Base-by-base conservation (phyloP, 1,140 invertebrate genomes). In the Macrocentrus cingulum region DNA sequence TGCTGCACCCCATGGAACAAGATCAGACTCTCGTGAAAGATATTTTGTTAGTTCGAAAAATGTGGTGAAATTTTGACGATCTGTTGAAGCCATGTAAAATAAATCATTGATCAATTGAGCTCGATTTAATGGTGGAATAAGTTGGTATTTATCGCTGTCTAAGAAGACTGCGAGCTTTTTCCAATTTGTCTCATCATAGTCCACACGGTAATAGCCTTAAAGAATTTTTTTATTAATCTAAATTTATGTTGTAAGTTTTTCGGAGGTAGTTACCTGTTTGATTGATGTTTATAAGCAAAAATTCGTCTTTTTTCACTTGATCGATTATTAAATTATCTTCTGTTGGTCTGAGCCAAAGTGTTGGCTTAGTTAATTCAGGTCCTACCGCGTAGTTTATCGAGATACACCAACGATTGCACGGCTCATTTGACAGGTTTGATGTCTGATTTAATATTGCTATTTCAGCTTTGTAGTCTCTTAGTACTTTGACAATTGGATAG, bases 141-240 rank as follows among this genome's bases (percentile, higher is more conserved):
- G 59, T 37, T 36, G 44, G 16, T 48, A 59, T 56, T 83, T 83
- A 22, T 73, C 58, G 51, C 82, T 74, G 59, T 84, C 81, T 3
- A 92, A 67, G 59, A 90, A 83, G 3, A 83, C 68, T 0, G 83
- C 84, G 1, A 92, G 77, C 37, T 89, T 71, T 36, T 85, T 68
- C 91, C 91, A 94, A 70, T 93, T 93, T 5, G 79, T 72, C 23
- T 81, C 64, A 61, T 93, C 91, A 67, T 92, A 92, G 71, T 92
- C 91, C 0, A 92, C 86, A 6, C 89, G 82, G 69, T 91, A 93
- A 64, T 89, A 92, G 18, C 90, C 90, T 83, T 29, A 4, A 29
- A n/a, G n/a, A n/a, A n/a, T n/a, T n/a, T n/a, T n/a, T n/a, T n/a
- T n/a, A n/a, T n/a, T n/a, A n/a, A n/a, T 53, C 8, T 56, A 25